phyloP scores from a whole-genome alignment of 92 coral and sea anemone genomes.

The Actinostola sp. region DNA sequence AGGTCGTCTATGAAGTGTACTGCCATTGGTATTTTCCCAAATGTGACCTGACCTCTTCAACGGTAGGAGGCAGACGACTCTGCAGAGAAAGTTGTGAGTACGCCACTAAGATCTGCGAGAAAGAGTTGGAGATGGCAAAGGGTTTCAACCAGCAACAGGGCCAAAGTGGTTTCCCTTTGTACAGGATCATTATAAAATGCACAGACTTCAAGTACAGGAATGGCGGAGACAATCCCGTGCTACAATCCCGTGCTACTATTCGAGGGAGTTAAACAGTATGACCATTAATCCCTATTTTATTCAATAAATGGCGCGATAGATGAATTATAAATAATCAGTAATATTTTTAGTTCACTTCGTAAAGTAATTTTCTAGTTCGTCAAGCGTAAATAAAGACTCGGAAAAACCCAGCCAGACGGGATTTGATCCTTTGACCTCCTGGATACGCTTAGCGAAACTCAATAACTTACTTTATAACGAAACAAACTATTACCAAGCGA shows the following conservation, averaged over 20 bases:
- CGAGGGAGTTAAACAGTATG: slow-evolving; percentile 16
- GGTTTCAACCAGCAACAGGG: background rate
- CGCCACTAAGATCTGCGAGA: background rate
- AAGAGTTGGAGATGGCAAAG: background rate
- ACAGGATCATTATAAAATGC: background rate
- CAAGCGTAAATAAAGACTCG: too few species aligned
- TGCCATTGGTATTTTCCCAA: slow-evolving; percentile 21
- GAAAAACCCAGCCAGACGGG: too few species aligned
- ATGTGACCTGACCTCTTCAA: slow-evolving; percentile 10
- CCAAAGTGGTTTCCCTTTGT: background rate
- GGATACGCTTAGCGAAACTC: too few species aligned
- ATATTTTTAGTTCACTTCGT: too few species aligned
- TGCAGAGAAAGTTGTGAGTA: slow-evolving; percentile 28
- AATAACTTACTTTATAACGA: too few species aligned
- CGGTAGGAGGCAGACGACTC: background rate
- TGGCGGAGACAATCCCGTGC: slow-evolving; percentile 27
- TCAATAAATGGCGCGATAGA: background rate
- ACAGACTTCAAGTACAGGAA: background rate
- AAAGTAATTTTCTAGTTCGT: too few species aligned
- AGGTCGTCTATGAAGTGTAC: slow-evolving; percentile 9
- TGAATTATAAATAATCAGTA: background rate
- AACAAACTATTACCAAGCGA: too few species aligned
- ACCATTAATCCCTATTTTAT: background rate
- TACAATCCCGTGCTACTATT: slow-evolving; percentile 30
- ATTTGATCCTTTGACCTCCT: too few species aligned